Percentiles rank a stretch among this genome's conserved stretches.
phyloP scores from a whole-genome alignment of 2,888 invertebrate species.

The Argyresthia goedartella region DNA sequence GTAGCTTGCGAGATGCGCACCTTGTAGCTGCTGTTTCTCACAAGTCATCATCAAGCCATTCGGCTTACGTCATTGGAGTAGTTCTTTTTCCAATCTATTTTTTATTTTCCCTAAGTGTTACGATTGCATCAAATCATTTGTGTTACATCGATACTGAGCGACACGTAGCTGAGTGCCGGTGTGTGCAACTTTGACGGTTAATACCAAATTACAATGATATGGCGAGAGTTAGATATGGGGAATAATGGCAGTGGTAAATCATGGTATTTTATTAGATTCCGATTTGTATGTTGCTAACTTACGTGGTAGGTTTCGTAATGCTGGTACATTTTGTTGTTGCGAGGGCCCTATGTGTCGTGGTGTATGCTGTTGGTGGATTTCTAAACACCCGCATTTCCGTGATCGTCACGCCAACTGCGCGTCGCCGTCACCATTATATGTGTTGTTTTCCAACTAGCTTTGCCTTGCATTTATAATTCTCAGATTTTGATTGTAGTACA shows the following conservation, averaged over 20 bases:
- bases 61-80: conserved; percentile 29
- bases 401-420: conserved; percentile 28
- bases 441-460: background rate
- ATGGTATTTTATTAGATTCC: background rate
- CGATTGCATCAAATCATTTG: conserved; percentile 47
- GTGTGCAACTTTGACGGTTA: conserved; percentile 24
- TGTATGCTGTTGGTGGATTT: conserved; percentile 20
- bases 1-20: background rate
- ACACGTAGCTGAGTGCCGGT: conserved; percentile 8
- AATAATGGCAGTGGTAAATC: background rate
- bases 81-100: conserved; percentile 31
- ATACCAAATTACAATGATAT: conserved; percentile 25
- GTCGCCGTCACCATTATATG: conserved; percentile 19
- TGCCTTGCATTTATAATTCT: too few relatives aligned
- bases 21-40: conserved; percentile 2
- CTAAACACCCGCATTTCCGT: conserved; percentile 37
- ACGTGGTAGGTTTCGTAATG: too few relatives aligned
- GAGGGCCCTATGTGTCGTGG: background rate
- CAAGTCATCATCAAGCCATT: conserved; percentile 9
- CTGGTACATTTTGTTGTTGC: too few relatives aligned
- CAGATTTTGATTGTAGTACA: too few relatives aligned
- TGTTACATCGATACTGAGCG: conserved; percentile 38
- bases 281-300: background rate
- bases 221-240: background rate
- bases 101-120: conserved; percentile 30